Conservation (phyloP, 1,140 invertebrate species). For the Lordiphosa mommai region DNA sequence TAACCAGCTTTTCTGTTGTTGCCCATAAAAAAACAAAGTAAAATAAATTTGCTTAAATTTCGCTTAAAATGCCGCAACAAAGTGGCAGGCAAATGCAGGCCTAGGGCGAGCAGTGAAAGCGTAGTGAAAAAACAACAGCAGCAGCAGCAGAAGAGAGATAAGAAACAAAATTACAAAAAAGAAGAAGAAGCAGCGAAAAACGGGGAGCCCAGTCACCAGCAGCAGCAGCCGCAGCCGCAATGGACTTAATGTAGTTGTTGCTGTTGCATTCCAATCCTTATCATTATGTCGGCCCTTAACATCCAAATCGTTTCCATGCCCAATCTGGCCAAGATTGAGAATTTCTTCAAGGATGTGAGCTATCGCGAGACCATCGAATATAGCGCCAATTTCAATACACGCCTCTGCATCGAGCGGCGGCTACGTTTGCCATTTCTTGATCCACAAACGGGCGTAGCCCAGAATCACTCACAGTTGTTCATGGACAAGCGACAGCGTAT, state of each 20-base stretch:
- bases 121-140: conserved; percentile 22
- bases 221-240: conserved; percentile 13
- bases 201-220: neutral
- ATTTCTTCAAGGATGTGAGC: conserved; percentile 91
- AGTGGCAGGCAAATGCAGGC: neutral
- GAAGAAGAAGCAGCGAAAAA: conserved; percentile 4
- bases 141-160: conserved; percentile 31
- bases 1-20: too few species aligned
- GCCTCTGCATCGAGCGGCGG: conserved; percentile 94
- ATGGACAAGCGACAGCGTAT: conserved; percentile 93
- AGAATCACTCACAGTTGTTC: conserved; percentile 95
- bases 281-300: conserved; percentile 80
- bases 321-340: conserved; percentile 89
- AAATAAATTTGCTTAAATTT: neutral
- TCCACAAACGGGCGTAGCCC: conserved; percentile 96
- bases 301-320: conserved; percentile 86
- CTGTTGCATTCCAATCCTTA: conserved; percentile 16
- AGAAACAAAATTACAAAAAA: conserved; percentile 43
- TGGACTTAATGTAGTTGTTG: neutral
- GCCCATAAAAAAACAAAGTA: neutral
- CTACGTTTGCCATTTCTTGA: conserved; percentile 96
- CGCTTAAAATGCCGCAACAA: neutral
- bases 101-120: conserved; percentile 30
- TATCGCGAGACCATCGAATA: conserved; percentile 97
- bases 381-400: conserved; percentile 94